A percentile compares a stretch with the other conserved stretches of the same genome.
Evolutionary conservation across 2,888 invertebrate genomes (phyloP).

Genomic region (Diloba caeruleocephala): DNA sequence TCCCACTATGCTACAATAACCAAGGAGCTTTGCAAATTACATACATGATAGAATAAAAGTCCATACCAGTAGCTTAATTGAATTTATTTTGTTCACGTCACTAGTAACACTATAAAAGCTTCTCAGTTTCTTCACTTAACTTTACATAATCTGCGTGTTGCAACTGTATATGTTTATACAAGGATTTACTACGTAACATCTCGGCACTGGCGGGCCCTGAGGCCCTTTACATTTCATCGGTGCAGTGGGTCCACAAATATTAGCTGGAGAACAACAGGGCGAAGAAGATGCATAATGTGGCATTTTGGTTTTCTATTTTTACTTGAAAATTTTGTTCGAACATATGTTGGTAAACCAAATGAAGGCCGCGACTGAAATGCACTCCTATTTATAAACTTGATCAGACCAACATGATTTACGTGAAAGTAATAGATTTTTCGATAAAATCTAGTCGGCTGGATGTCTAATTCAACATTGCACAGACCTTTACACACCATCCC

Average conservation of each 20-base stretch:
- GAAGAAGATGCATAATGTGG: conserved; percentile 29
- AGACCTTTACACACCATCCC: background rate
- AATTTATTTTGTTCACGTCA: conserved; percentile 39
- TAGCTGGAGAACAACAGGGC: conserved; percentile 14
- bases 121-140: conserved; percentile 35
- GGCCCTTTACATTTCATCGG: conserved; percentile 63
- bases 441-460: conserved; percentile 44
- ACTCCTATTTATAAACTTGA: conserved; percentile 60
- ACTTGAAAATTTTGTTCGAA: conserved; percentile 32
- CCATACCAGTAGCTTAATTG: conserved; percentile 10
- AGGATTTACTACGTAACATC: conserved; percentile 71
- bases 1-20: too few relatives aligned
- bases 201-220: conserved; percentile 60
- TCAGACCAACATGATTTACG: conserved; percentile 52
- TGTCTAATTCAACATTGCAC: background rate
- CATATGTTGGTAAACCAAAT: conserved; percentile 42
- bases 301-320: conserved; percentile 55
- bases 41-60: conserved; percentile 20
- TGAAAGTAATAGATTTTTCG: conserved; percentile 31
- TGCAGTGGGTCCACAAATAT: conserved; percentile 42
- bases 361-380: conserved; percentile 20
- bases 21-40: conserved; percentile 9
- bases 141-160: conserved; percentile 81
- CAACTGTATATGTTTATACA: conserved; percentile 85
- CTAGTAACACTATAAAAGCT: conserved; percentile 23